These are phyloP conservation scores for Diorhabda elongata DNA, from an alignment of 1,140 invertebrate genomes.

Conservation along the genomic window DNA sequence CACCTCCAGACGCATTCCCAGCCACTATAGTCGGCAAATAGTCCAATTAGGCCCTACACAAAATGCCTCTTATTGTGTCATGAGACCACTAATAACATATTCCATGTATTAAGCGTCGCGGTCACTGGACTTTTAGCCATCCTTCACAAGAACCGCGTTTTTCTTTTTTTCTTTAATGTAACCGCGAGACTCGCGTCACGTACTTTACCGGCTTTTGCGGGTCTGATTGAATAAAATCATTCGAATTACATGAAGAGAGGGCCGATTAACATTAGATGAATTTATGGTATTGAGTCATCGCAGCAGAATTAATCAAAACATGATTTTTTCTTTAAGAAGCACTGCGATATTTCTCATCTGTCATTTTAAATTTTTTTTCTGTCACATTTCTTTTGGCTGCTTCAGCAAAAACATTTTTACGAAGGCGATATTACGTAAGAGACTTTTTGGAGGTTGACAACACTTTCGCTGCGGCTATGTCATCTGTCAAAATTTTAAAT, in stretches of 20 bases:
- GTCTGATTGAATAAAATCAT: conserved; percentile 6
- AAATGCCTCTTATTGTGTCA: conserved; percentile 22
- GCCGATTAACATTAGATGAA: too few relatives aligned
- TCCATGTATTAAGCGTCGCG: conserved; percentile 26
- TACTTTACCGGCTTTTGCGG: conserved; percentile 21
- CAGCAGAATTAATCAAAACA: too few relatives aligned
- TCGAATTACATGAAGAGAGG: not conserved
- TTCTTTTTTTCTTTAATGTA: conserved; percentile 17
- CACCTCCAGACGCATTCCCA: conserved; percentile 30
- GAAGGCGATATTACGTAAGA: too few relatives aligned
- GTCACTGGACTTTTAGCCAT: conserved; percentile 29
- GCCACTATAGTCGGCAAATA: conserved; percentile 21
- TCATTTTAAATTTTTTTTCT: too few relatives aligned
- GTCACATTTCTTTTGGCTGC: too few relatives aligned
- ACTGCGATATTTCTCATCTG: too few relatives aligned
- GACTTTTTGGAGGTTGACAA: too few relatives aligned
- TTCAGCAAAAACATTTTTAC: too few relatives aligned
- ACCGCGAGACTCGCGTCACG: conserved; percentile 26
- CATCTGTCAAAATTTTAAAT: too few relatives aligned
- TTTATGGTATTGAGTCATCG: too few relatives aligned
- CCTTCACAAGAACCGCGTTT: conserved; percentile 21
- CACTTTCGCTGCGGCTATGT: too few relatives aligned
- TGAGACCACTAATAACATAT: conserved; percentile 27
- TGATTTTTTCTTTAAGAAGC: too few relatives aligned
- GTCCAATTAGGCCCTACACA: conserved; percentile 27